These are phyloP conservation scores for Drosophila neotestacea DNA, from an alignment of 2,888 invertebrate genomes.

Conservation along the genomic window DNA sequence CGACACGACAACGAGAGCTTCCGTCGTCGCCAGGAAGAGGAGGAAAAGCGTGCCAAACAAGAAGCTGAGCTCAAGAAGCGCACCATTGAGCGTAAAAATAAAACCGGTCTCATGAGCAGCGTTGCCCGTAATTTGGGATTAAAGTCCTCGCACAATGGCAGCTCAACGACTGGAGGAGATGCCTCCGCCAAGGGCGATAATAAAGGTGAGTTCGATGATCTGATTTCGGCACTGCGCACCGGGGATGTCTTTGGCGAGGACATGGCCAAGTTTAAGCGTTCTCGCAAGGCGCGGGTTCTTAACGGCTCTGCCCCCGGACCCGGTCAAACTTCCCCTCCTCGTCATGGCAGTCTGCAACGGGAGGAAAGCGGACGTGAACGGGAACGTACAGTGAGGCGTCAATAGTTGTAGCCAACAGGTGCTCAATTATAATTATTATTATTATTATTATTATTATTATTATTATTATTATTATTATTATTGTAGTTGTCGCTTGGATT, in stretches of 20 bases:
- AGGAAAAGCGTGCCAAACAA: conserved; percentile 94
- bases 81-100: conserved; percentile 93
- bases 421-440: neutral
- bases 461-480: neutral
- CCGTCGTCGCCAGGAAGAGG: conserved; percentile 93
- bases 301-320: conserved; percentile 79
- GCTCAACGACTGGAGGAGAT: conserved; percentile 18
- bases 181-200: conserved; percentile 86
- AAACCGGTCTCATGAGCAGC: conserved; percentile 91
- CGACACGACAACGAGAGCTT: conserved; percentile 95
- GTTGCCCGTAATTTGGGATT: conserved; percentile 90
- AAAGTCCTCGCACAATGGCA: conserved; percentile 85
- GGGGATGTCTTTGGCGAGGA: conserved; percentile 98
- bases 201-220: conserved; percentile 97
- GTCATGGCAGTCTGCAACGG: conserved; percentile 87
- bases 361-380: conserved; percentile 88
- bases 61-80: conserved; percentile 95
- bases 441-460: neutral
- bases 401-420: conserved; percentile 56
- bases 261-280: conserved; percentile 95
- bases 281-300: conserved; percentile 88
- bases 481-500: neutral
- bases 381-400: conserved; percentile 87
- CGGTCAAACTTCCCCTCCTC: conserved; percentile 87
- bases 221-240: conserved; percentile 96